Evolutionary conservation across 2,888 invertebrate genomes (phyloP).

Genomic region (Neoitamus cyanurus): DNA sequence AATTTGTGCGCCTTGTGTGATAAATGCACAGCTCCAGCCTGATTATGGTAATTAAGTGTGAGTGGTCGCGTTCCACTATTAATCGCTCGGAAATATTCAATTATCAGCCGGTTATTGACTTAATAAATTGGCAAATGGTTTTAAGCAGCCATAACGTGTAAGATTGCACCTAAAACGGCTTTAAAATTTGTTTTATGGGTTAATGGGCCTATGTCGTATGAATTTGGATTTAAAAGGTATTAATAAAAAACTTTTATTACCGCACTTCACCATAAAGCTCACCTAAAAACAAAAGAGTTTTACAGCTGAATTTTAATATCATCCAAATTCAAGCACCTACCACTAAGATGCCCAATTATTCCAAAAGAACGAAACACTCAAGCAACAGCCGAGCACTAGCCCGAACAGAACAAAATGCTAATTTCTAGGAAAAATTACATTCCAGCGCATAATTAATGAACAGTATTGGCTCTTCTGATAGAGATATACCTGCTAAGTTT

Average conservation of each 20-base stretch:
- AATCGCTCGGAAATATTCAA: not conserved
- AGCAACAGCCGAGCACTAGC: not conserved
- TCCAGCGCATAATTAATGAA: not conserved
- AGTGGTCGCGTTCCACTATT: slow-evolving; percentile 1
- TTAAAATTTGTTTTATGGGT: not conserved
- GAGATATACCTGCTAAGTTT: not conserved
- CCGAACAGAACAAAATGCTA: not conserved
- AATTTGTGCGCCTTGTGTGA: not conserved
- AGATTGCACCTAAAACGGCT: not conserved
- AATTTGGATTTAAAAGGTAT: not conserved
- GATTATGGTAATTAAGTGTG: not conserved
- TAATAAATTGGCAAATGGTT: not conserved
- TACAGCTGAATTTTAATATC: not conserved
- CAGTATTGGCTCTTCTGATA: not conserved
- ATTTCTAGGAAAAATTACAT: not conserved
- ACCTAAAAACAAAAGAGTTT: not conserved
- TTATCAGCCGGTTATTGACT: not conserved
- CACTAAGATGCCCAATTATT: not conserved
- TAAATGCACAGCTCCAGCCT: not conserved
- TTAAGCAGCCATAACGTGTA: not conserved
- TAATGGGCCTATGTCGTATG: not conserved
- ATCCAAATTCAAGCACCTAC: not conserved
- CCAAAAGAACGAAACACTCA: not conserved
- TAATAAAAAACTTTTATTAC: not conserved
- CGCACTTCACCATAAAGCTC: not conserved